These are phyloP conservation scores for Trichoplusia ni DNA, from an alignment of 1,140 invertebrate species.

Conservation along the genomic window DNA sequence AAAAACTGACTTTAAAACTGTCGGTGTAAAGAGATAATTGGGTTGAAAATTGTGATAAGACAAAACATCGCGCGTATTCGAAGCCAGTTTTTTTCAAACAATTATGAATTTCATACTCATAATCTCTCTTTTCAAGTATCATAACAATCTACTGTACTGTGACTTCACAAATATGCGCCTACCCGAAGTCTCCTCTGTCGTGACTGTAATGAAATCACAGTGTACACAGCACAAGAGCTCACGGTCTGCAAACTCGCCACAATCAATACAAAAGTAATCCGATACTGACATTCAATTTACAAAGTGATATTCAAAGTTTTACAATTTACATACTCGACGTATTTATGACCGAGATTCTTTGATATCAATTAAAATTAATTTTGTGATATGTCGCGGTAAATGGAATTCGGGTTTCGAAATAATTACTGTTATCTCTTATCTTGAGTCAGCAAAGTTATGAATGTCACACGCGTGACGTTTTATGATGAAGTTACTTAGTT, in stretches of 20 bases:
- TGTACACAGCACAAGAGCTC: slow-evolving; percentile 17
- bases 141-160: too few relatives aligned
- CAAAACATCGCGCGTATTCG: too few relatives aligned
- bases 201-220: slow-evolving; percentile 56
- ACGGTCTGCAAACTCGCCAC: too few relatives aligned
- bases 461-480: background rate
- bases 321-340: slow-evolving; percentile 7
- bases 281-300: slow-evolving; percentile 34
- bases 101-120: too few relatives aligned
- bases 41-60: too few relatives aligned
- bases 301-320: slow-evolving; percentile 17
- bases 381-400: background rate
- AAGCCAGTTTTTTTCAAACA: too few relatives aligned
- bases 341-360: slow-evolving; percentile 4
- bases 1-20: too few relatives aligned
- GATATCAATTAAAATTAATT: slow-evolving; percentile 13
- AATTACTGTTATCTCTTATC: background rate
- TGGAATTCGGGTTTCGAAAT: background rate
- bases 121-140: too few relatives aligned
- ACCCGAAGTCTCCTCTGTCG: too few relatives aligned
- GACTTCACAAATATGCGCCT: too few relatives aligned
- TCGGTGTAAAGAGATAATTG: too few relatives aligned
- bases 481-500: slow-evolving; percentile 9
- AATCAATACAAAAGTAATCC: slow-evolving; percentile 42
- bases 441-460: background rate